A percentile compares a stretch with the other conserved stretches of the same genome.
These are phyloP conservation scores for Zygogramma bicolorata DNA, from an alignment of 2,888 invertebrate species.

Conservation along the genomic window DNA sequence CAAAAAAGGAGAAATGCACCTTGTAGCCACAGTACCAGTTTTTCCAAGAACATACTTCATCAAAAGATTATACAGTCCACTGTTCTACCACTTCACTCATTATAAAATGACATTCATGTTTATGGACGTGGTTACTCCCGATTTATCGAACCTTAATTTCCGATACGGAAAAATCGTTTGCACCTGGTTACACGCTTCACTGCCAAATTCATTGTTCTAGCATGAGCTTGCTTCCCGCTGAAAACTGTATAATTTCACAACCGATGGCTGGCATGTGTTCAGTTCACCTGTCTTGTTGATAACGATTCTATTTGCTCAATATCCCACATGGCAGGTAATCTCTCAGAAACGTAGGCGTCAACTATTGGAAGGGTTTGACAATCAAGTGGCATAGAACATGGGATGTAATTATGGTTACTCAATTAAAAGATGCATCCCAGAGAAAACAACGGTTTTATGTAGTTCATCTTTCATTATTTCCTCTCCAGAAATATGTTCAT, in stretches of 20 bases:
- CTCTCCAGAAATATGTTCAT: no score
- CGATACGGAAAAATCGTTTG: background rate
- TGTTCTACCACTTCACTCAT: no score
- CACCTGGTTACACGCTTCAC: slow-evolving; percentile 13
- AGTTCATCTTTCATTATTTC: no score
- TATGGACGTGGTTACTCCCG: background rate
- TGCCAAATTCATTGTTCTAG: slow-evolving; percentile 1
- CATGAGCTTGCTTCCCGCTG: background rate
- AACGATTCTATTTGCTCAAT: slow-evolving; percentile 15
- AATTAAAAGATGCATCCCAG: no score
- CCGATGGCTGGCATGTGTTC: slow-evolving; percentile 30
- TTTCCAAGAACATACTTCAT: no score
- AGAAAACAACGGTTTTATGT: no score
- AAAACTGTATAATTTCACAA: slow-evolving; percentile 22
- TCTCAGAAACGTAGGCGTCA: background rate
- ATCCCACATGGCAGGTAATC: background rate
- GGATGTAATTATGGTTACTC: no score
- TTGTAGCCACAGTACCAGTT: no score
- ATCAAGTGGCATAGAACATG: no score
- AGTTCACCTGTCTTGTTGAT: slow-evolving; percentile 27
- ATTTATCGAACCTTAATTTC: background rate
- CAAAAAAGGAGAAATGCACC: no score
- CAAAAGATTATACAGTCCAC: no score
- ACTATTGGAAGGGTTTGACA: background rate
- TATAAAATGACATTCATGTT: no score